Percentiles rank a stretch among this genome's conserved stretches.
Evolutionary conservation across 2,888 invertebrate genomes (phyloP).

Genomic region (Sepiola atlantica): DNA sequence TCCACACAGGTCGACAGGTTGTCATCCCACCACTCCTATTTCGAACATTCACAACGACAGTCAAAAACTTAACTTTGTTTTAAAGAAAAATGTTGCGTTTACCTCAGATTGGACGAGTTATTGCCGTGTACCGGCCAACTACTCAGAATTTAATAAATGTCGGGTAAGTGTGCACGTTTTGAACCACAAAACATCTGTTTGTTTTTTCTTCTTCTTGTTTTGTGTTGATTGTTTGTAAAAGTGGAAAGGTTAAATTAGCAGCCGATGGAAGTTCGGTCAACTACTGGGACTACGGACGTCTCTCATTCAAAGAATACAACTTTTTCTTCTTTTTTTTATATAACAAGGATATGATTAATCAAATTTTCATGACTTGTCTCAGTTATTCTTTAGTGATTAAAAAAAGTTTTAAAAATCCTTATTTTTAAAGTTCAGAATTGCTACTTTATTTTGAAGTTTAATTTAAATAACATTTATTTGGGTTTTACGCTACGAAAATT

Average conservation of each 20-base stretch:
- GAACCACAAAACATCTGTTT: too few species aligned
- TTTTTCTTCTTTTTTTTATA: neutral
- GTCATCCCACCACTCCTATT: neutral
- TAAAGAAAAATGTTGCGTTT: neutral
- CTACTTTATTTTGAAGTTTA: too few species aligned
- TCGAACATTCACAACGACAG: neutral
- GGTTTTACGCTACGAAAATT: too few species aligned
- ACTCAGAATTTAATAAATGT: neutral
- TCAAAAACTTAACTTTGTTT: neutral
- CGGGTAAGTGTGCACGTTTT: neutral
- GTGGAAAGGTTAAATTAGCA: neutral
- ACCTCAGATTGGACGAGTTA: neutral
- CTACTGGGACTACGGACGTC: neutral
- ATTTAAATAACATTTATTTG: too few species aligned
- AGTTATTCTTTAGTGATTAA: too few species aligned
- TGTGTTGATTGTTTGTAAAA: neutral
- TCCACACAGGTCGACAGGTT: neutral
- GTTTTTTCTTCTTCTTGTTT: neutral
- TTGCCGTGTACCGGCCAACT: neutral
- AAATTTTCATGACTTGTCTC: too few species aligned
- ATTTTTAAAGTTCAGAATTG: too few species aligned
- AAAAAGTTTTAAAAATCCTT: too few species aligned
- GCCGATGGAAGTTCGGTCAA: neutral
- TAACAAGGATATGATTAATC: too few species aligned
- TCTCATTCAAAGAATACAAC: neutral